These are phyloP conservation scores for Machimus atricapillus DNA, from an alignment of 2,888 invertebrate species.

Conservation along the genomic window DNA sequence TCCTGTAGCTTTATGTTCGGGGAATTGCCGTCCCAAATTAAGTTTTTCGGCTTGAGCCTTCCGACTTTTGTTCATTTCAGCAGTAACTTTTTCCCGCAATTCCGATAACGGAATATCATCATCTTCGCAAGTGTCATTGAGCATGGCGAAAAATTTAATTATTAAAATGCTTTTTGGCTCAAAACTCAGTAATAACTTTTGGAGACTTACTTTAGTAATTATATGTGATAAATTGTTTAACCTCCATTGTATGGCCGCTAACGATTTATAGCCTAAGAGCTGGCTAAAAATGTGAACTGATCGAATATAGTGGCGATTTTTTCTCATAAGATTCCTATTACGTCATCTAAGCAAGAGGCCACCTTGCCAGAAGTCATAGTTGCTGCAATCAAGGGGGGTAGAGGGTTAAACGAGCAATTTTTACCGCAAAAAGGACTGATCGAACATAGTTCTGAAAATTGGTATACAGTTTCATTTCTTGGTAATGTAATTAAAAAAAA, in stretches of 20 bases:
- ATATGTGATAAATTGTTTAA: neutral
- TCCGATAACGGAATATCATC: neutral
- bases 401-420: too few species aligned
- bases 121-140: neutral
- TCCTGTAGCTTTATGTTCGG: neutral
- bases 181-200: neutral
- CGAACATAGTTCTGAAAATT: too few species aligned
- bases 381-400: too few species aligned
- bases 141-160: neutral
- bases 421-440: too few species aligned
- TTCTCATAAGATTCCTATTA: too few species aligned
- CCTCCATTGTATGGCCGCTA: slow-evolving; percentile 22
- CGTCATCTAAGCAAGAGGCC: too few species aligned
- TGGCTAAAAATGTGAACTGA: too few species aligned
- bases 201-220: neutral
- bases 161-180: neutral
- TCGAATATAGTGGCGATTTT: too few species aligned
- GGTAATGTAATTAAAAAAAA: too few species aligned
- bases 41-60: neutral
- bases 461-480: too few species aligned
- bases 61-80: neutral
- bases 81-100: neutral
- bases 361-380: too few species aligned
- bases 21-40: neutral
- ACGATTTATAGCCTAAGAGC: too few species aligned